Evolutionary conservation across 1,140 invertebrate species (phyloP), one percentile per base, ranked within the genome.

Genomic region (Oryzaephilus surinamensis): DNA sequence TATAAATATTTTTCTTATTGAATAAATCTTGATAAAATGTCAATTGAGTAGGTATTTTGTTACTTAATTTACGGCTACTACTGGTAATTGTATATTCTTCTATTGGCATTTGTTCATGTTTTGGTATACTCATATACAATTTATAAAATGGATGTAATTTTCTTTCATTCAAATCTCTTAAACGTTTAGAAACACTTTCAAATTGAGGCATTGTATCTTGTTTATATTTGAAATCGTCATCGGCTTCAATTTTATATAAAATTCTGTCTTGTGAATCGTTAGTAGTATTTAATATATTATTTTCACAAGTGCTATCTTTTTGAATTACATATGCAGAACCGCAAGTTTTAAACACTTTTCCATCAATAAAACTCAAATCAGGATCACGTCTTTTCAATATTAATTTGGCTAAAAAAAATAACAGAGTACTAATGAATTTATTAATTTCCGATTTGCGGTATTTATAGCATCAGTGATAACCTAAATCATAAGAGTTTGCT

Each of bases 321-420:
- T 60, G 56, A 12, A 60, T 40, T 16, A 60, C 31, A 32, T 57
- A 58, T 5, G 52, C 58, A 0, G 43, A 28, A 8, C 58, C 58
- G 24, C 54, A 57, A 2, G 56, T 58, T 36, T 43, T 36, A 41
- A 48, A 60, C 2, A 41, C 46, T n/a, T 43, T 36, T 2, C 56
- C 58, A 6, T 49, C 55, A 19, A 52, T 46, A 7, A 40, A 11
- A 7, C 41, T 46, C 13, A 55, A 21, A 29, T 55, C 54, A 6
- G 45, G 51, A 31, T 55, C 49, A 8, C 18, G 28, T 7, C n/a
- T n/a, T n/a, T n/a, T n/a, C n/a, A n/a, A n/a, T n/a, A n/a, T n/a
- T n/a, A n/a, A n/a, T n/a, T n/a, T n/a, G n/a, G n/a, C n/a, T n/a
- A n/a, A n/a, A n/a, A n/a, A n/a, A n/a, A n/a, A n/a, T n/a, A n/a